Percentiles rank a stretch among this genome's conserved stretches.
These are phyloP conservation scores for Lepidocyrtoides sp. DNA, from an alignment of 2,888 invertebrate genomes.

Conservation along the genomic window DNA sequence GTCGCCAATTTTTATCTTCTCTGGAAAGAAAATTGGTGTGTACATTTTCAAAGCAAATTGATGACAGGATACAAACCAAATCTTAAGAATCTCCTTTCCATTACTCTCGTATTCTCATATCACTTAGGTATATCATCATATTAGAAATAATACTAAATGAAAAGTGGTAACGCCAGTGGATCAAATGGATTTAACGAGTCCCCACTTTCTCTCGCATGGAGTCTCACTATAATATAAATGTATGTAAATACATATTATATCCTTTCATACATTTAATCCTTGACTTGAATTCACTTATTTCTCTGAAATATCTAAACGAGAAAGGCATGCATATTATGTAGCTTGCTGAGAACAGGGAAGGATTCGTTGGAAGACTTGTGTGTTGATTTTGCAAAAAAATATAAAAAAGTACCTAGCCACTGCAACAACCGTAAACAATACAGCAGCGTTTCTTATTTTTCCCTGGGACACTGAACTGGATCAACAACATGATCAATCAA, in stretches of 20 bases:
- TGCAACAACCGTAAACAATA: background rate
- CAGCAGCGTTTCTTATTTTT: background rate
- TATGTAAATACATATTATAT: too few relatives aligned
- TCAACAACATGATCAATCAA: conserved; percentile 47
- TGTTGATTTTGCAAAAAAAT: background rate
- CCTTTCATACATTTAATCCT: background rate
- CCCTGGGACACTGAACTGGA: conserved; percentile 33
- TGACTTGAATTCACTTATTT: background rate
- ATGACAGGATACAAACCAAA: background rate
- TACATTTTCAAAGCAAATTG: background rate
- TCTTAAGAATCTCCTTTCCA: background rate
- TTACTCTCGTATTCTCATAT: background rate
- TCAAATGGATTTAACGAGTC: conserved; percentile 19
- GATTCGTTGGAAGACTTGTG: background rate
- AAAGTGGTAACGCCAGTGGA: background rate
- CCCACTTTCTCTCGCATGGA: background rate
- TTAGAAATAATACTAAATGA: background rate
- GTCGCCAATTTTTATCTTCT: background rate
- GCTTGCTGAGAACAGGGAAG: too few relatives aligned
- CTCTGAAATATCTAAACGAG: too few relatives aligned
- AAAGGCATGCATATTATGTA: too few relatives aligned
- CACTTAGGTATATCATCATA: background rate
- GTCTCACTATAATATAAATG: too few relatives aligned
- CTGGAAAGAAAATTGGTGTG: background rate
- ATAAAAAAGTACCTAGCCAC: background rate